Evolutionary conservation across 92 coral and sea anemone species (phyloP).

Genomic region (Porites cylindrica): DNA sequence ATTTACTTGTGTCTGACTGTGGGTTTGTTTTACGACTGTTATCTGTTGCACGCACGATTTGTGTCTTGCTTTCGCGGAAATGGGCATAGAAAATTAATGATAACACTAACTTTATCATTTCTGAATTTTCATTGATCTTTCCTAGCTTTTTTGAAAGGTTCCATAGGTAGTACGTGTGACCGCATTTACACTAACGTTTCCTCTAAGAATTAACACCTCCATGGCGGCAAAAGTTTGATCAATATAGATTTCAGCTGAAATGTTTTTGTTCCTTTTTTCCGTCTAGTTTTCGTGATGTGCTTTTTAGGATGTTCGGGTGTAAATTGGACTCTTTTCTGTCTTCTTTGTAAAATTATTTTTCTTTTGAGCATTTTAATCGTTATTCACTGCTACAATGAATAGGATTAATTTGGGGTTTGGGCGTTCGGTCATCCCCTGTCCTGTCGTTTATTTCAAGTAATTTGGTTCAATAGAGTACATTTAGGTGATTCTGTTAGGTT

Average conservation of each 20-base stretch:
- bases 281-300: no score
- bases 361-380: not conserved
- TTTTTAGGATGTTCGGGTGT: no score
- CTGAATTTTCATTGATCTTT: conserved; percentile 11
- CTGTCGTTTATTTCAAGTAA: not conserved
- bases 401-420: not conserved
- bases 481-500: not conserved
- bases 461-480: not conserved
- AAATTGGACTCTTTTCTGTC: not conserved
- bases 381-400: not conserved
- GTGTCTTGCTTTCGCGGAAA: conserved; percentile 30
- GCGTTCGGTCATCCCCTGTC: not conserved
- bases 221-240: not conserved
- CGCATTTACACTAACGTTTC: not conserved
- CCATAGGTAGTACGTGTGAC: not conserved
- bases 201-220: not conserved
- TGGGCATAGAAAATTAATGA: conserved; percentile 12
- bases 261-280: no score
- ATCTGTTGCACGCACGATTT: conserved; percentile 16
- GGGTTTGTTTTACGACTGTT: conserved; percentile 27
- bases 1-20: not conserved
- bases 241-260: no score
- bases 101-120: not conserved
- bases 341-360: not conserved
- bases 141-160: not conserved